Conservation (phyloP, 2,888 invertebrate genomes). For the Lamellibrachia columna region DNA sequence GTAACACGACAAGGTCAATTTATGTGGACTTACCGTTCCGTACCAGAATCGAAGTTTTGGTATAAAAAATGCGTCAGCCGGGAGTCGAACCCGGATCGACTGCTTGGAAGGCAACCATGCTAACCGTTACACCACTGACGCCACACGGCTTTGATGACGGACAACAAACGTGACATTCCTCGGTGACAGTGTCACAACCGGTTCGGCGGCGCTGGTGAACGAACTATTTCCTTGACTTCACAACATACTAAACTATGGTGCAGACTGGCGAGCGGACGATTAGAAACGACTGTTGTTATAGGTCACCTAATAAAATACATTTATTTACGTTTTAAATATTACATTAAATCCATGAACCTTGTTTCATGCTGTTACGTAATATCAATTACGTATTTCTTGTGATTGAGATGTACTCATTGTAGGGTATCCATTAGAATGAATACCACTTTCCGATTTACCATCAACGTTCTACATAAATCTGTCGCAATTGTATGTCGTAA, state of each 20-base stretch:
- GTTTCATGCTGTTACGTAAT: too few relatives aligned
- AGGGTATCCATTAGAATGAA: not conserved
- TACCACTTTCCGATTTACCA: not conserved
- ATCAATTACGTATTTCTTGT: too few relatives aligned
- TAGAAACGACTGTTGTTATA: too few relatives aligned
- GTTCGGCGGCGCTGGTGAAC: not conserved
- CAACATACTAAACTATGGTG: too few relatives aligned
- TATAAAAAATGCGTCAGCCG: conserved; percentile 13
- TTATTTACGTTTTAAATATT: too few relatives aligned
- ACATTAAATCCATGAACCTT: too few relatives aligned
- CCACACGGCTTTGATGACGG: not conserved
- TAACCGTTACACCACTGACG: conserved; percentile 16
- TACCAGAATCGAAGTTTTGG: not conserved
- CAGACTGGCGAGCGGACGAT: too few relatives aligned
- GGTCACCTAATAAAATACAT: too few relatives aligned
- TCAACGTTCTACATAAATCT: not conserved
- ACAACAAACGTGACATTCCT: not conserved
- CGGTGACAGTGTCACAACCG: not conserved
- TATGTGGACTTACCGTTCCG: too few relatives aligned
- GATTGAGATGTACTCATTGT: not conserved
- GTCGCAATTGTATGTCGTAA: not conserved
- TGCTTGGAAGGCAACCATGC: conserved; percentile 16
- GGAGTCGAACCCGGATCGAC: conserved; percentile 12
- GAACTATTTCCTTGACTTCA: not conserved
- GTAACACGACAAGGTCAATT: too few relatives aligned